Base-by-base conservation (phyloP, 2,797 vertebrate species). In the Podarcis siculus region DNA sequence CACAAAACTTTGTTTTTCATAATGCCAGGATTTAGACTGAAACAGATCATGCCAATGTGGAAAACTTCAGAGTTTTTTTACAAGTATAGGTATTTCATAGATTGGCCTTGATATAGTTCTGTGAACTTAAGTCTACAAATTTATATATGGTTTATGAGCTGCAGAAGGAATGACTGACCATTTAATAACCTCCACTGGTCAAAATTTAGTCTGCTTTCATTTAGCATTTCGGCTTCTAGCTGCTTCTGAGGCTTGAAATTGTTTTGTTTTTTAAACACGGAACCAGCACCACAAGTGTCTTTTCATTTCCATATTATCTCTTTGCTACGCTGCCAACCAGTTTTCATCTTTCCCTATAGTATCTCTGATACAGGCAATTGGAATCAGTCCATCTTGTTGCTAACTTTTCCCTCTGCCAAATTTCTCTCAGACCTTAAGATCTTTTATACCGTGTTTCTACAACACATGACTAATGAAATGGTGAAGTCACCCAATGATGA, bases 111-210 rank as follows among this genome's bases (percentile, higher is more conserved):
- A 0, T 39, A 69, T 6, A 86, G 35, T 42, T 42, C 89, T 91
- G 87, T 75, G 79, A 69, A 83, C 86, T 93, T 78, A 73, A 49
- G 76, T 71, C 15, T 81, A 79, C 84, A 85, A 90, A 90, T 84
- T 93, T 90, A 91, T 76, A 49, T 90, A 58, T 27, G 79, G 79
- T 90, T 94, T 95, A 90, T n/a, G 89, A 87, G 72, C 80, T 82
- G 82, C 37, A 87, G 91, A 83, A 71, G 23, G 85, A 90, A 90
- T 88, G 90, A 69, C 73, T 90, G 86, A 78, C 32, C 88, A 66
- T 86, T 88, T 82, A 45, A n/a, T 93, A 87, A 76, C 82, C 61
- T 55, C 82, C 35, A 12, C 15, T 32, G 58, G 69, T 78, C 80
- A 42, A 90, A 81, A 37, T 49, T 67, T 82, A 35, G 67, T 86